Base-by-base conservation (phyloP, 2,113 vertebrate genomes). In the Osmerus mordax region DNA sequence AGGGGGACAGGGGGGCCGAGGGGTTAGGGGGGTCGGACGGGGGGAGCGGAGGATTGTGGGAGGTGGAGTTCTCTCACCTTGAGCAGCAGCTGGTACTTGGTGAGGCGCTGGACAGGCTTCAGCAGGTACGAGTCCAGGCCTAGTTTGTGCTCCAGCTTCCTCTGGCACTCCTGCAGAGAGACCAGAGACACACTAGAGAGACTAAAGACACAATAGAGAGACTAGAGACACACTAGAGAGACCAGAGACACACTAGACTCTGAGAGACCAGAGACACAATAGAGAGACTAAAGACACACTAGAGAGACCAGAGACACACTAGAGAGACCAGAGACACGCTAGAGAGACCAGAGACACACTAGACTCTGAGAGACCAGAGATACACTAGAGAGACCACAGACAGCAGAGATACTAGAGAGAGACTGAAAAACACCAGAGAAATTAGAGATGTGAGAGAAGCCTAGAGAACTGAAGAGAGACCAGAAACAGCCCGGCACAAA, bases 91-190 rank as follows among this genome's bases (percentile, higher is more conserved):
- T 99, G 97, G 86, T 99, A 99, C 75, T 99, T 99, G 53, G 97
- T 96, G 76, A 99, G 91, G n/a, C 97, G 94, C 23, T 99, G 97
- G 69, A 99, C 92, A 12, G 97, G 97, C 83, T 99, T 99, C 51
- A 99, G 93, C 66, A 99, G 92, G 79, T 99, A 99, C 12, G 97
- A 97, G 83, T 99, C 97, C 88, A 99, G 84, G 18, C 93, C 93
- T 3, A 99, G 94, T 70, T 96, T 97, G 84, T 98, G 97, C 2
- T 97, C 94, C 70, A 99, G 73, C 86, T 96, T 99, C 82, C 86
- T 95, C 86, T 98, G 95, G 83, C 96, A 97, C 83, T 96, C 96
- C 97, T 99, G 71, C 21, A 88, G 87, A 71, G 15, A 23, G 15
- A 51, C 16, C 18, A n/a, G 21, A 28, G n/a, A 18, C 9, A 3